phyloP scores from a whole-genome alignment of 92 coral and sea anemone species.

The Epizoanthus scotinus region DNA sequence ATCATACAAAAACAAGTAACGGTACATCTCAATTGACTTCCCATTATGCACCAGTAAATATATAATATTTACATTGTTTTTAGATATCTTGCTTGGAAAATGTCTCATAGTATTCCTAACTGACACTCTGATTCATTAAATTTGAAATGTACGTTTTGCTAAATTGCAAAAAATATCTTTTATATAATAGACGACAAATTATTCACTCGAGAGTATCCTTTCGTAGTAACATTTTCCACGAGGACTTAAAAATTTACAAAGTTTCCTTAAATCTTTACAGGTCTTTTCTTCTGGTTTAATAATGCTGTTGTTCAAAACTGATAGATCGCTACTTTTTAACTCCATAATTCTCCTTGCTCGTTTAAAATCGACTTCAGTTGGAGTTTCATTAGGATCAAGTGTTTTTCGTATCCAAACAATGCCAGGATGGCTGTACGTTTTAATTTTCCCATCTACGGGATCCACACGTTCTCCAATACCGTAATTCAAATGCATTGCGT shows the following conservation, averaged over 20 bases:
- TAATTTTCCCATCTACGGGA: conserved; percentile 29
- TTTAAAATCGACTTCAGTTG: conserved; percentile 32
- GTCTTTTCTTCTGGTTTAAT: conserved; percentile 3
- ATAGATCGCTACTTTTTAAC: neutral
- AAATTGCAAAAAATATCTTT: no score
- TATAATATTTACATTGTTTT: no score
- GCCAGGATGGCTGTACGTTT: conserved; percentile 41
- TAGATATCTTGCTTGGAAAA: no score
- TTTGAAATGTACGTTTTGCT: no score
- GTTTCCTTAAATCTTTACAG: no score
- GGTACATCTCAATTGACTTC: no score
- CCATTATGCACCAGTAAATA: no score
- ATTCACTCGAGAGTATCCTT: no score
- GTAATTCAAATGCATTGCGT: conserved; percentile 33
- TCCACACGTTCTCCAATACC: conserved; percentile 39
- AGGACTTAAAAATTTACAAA: conserved; percentile 12
- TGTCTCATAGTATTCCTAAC: no score
- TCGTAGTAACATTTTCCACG: neutral
- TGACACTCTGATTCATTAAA: no score
- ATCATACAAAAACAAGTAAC: no score
- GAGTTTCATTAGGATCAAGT: conserved; percentile 12
- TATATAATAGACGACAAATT: no score
- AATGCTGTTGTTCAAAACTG: neutral
- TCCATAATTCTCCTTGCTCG: neutral
- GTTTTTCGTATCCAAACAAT: conserved; percentile 33